Evolutionary conservation across 1,140 invertebrate species (phyloP), one percentile per base, ranked within the genome.

Genomic region (Cydia strobilella): DNA sequence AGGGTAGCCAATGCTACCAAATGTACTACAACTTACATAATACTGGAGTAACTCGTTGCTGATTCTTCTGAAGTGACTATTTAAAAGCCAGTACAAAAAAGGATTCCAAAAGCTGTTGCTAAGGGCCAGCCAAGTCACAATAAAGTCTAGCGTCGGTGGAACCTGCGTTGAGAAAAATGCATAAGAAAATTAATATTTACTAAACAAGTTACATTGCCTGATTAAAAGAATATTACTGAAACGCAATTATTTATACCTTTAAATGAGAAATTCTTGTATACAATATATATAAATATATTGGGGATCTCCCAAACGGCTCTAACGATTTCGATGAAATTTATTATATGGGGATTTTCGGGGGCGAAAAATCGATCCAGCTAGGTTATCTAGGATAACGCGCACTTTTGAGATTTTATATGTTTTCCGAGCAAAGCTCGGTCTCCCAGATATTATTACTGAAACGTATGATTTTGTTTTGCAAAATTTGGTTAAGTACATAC

Each of bases 101-200:
- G 96, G 96, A 93, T 97, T 97, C 96, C 96, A 97, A 85, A 97
- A 96, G 88, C 96, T 97, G 88, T 97, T 97, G 82, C 96, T 97
- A n/a, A 97, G 90, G 2, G 96, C 96, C 75, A 97, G 92, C 96
- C 96, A 97, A 48, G 97, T 97, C 72, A 96, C 96, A 20, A 97
- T 90, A 85, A 97, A 97, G 86, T 97, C 96, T 75, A 97, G 91
- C 75, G 96, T 95, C 7, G 96, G 95, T 1, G 96, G 96, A 79
- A 97, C 95, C 94, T 96, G 87, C 3, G 86, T 82, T 69, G 79
- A 80, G 85, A 81, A 79, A 82, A n/a, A 15, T 45, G 3, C 10
- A 45, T 45, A 45, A 31, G 5, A 0, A 31, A 45, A 45, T 45
- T 15, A 45, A 45, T 3, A 15, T 4, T 45, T 45, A 45, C 7